These are phyloP conservation scores for Micronycteris hirsuta DNA, from an alignment of 2,113 vertebrate genomes.

Conservation along the genomic window DNA sequence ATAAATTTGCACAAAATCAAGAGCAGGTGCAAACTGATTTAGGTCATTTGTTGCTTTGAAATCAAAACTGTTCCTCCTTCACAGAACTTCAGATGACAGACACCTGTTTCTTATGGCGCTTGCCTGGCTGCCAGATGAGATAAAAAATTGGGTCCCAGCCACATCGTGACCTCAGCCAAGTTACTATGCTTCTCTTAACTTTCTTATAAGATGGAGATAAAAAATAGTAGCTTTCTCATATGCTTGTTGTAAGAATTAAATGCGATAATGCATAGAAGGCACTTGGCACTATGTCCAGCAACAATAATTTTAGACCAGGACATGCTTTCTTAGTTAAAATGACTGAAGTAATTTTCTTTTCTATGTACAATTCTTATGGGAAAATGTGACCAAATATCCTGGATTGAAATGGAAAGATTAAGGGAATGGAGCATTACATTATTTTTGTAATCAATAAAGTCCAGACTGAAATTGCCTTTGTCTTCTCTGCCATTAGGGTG, in stretches of 20 bases:
- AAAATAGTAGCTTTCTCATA: neutral
- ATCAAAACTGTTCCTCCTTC: slow-evolving; percentile 16
- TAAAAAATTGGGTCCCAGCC: neutral
- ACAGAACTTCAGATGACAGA: slow-evolving; percentile 40
- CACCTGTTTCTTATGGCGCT: slow-evolving; percentile 3
- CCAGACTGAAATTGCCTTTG: neutral
- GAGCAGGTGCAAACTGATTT: slow-evolving; percentile 41
- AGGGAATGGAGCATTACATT: neutral
- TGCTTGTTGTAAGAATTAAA: neutral
- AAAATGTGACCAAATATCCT: neutral
- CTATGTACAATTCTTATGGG: neutral
- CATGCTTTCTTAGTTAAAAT: neutral
- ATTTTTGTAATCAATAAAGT: neutral
- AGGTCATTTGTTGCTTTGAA: slow-evolving; percentile 50
- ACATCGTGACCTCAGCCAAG: neutral
- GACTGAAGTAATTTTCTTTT: neutral
- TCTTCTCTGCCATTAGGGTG: neutral
- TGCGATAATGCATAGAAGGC: neutral
- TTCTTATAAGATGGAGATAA: neutral
- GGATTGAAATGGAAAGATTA: neutral
- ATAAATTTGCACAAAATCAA: slow-evolving; percentile 63
- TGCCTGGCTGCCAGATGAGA: neutral
- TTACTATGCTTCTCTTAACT: neutral
- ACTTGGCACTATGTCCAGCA: neutral
- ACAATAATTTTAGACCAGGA: neutral